phyloP scores from a whole-genome alignment of 2,888 invertebrate species.

The Drosophila yooni region DNA sequence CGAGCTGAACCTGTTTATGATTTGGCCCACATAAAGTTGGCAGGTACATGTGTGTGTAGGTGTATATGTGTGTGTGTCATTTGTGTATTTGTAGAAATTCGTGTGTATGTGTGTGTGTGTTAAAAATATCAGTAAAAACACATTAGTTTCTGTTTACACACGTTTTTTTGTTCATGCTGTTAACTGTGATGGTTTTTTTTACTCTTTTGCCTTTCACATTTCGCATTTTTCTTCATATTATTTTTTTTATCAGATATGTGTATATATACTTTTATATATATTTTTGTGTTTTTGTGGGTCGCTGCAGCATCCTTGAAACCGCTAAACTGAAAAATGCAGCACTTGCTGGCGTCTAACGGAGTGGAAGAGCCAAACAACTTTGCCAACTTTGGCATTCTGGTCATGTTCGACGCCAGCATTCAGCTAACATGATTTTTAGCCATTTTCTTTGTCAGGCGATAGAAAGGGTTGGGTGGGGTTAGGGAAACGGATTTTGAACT shows the following conservation, averaged over 20 bases:
- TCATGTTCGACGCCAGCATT: conserved; percentile 65
- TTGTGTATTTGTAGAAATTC: conserved; percentile 8
- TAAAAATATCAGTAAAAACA: conserved; percentile 78
- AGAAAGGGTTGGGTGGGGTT: neutral
- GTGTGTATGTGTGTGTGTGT: conserved; percentile 29
- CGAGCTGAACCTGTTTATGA: conserved; percentile 88
- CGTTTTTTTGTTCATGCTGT: conserved; percentile 62
- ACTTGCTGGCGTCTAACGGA: conserved; percentile 60
- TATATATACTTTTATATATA: conserved; percentile 19
- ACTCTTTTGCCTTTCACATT: conserved; percentile 37
- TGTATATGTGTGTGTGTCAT: conserved; percentile 26
- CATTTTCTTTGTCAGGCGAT: conserved; percentile 8
- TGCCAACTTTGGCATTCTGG: conserved; percentile 64
- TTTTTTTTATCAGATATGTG: conserved; percentile 11
- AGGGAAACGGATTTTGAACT: conserved; percentile 57
- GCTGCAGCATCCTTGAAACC: conserved; percentile 76
- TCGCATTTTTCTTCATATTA: conserved; percentile 41
- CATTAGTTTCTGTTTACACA: conserved; percentile 79
- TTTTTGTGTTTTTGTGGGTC: conserved; percentile 62
- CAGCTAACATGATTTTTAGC: conserved; percentile 49
- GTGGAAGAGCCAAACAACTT: conserved; percentile 42
- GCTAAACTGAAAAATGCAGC: conserved; percentile 59
- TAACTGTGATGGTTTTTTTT: conserved; percentile 60
- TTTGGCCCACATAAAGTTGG: conserved; percentile 64
- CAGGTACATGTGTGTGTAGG: conserved; percentile 47